Conservation (phyloP, 2,113 vertebrate species). For the Procavia capensis region DNA sequence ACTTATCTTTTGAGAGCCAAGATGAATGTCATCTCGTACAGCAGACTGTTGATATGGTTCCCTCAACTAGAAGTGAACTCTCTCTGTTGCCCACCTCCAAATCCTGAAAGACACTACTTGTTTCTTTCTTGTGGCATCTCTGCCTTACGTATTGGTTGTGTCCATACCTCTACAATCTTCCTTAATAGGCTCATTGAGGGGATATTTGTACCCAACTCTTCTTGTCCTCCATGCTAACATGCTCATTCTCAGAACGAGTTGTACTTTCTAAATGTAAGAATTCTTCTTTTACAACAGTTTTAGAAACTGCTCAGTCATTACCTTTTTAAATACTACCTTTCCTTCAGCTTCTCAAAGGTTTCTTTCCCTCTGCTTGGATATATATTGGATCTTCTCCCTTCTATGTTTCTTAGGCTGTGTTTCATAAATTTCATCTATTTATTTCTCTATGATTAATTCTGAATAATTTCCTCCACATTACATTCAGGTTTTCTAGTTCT, state of each 20-base stretch:
- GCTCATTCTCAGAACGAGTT: background rate
- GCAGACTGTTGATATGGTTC: background rate
- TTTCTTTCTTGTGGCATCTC: background rate
- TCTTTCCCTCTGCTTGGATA: background rate
- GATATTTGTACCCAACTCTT: background rate
- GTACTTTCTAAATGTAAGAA: background rate
- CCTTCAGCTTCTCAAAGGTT: background rate
- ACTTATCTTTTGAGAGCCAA: background rate
- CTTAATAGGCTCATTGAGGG: background rate
- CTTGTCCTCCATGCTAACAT: background rate
- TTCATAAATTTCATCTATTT: conserved; percentile 19
- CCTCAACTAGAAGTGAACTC: background rate
- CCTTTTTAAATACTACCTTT: background rate
- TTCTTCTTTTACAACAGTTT: conserved; percentile 14
- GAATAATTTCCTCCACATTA: conserved; percentile 36
- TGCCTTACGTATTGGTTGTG: background rate
- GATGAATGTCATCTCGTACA: conserved; percentile 7
- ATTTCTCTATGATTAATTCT: conserved; percentile 17
- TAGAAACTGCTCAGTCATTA: background rate
- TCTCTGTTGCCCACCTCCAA: background rate
- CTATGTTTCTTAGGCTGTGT: background rate
- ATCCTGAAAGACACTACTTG: background rate
- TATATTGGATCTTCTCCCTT: background rate
- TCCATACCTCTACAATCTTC: background rate
- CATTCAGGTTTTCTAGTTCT: conserved; percentile 44